Base-by-base conservation (phyloP, 2,888 invertebrate species). In the Helleia helle region DNA sequence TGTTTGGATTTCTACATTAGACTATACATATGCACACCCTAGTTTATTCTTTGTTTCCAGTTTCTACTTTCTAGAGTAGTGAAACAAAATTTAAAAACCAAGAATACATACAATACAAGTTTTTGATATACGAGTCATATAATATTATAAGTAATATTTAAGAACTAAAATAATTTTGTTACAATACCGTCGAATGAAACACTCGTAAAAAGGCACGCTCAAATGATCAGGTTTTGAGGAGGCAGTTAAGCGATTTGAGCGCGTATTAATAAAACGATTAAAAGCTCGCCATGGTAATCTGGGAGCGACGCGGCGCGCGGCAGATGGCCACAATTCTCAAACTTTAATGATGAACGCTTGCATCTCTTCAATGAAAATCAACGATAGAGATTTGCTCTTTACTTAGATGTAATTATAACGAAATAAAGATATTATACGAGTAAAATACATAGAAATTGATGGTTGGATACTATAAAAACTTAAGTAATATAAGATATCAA, bases 191-290 rank as follows among this genome's bases (percentile, higher is more conserved):
- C 3, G 40, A 39, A 29, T 37, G 15, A 29, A 29, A 40, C 18
- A 31, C 5, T 22, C 28, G 28, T 43, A 12, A 38, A 31, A 30
- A 40, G 25, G 31, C 31, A 12, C 41, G 44, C 42, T 55, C 51
- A 58, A 62, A 58, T 56, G 53, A 58, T 56, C 54, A 52, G 54
- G 60, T 63, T 56, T 60, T 59, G 58, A 69, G 65, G 61, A 68
- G 66, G 65, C 71, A 70, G 69, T 74, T 69, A 81, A 80, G 72
- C 77, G 79, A 81, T 83, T 80, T 79, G 76, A 74, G 79, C 30
- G 77, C 75, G 81, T 81, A 81, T 83, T 81, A 83, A 81, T 83
- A 81, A 81, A 83, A 83, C 83, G 83, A 84, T 84, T 84, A 81
- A 83, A 79, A 80, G 73, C 80, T 76, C 73, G 66, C 70, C 62